phyloP scores from a whole-genome alignment of 2,888 invertebrate species.

The Rutpela maculata region DNA sequence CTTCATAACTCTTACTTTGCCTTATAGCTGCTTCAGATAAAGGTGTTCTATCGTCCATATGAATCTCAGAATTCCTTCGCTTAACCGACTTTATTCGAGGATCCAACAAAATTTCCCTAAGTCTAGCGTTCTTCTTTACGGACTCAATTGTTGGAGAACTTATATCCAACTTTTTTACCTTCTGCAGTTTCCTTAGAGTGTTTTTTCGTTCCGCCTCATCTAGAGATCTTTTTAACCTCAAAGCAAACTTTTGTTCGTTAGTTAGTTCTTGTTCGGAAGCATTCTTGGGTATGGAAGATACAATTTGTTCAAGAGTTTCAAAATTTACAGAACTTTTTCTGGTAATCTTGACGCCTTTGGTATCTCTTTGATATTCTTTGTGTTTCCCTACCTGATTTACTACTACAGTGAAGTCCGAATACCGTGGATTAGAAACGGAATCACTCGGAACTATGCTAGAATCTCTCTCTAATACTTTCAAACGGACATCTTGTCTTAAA shows the following conservation, averaged over 20 bases:
- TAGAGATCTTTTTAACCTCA: constrained; percentile 63
- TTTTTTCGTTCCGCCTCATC: constrained; percentile 63
- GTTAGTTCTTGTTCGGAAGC: constrained; percentile 60
- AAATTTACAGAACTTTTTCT: constrained; percentile 48
- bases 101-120: constrained; percentile 57
- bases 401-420: constrained; percentile 49
- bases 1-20: constrained; percentile 60
- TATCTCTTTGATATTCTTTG: constrained; percentile 7
- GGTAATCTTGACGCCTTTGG: neutral
- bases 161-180: constrained; percentile 59
- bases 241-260: constrained; percentile 65
- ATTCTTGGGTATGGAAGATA: constrained; percentile 60
- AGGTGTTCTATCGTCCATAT: neutral
- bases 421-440: constrained; percentile 59
- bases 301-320: constrained; percentile 63
- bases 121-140: constrained; percentile 61
- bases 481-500: constrained; percentile 44
- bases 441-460: constrained; percentile 56
- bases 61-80: constrained; percentile 43
- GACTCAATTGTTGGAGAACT: constrained; percentile 65
- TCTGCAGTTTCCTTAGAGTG: constrained; percentile 59
- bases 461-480: constrained; percentile 43
- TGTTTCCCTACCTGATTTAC: constrained; percentile 31
- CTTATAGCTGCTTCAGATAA: constrained; percentile 20
- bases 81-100: constrained; percentile 46